A percentile compares a stretch with the other conserved stretches of the same genome.
Evolutionary conservation across 92 coral and sea anemone species (phyloP).

Genomic region (Chrysogorgia sp.): DNA sequence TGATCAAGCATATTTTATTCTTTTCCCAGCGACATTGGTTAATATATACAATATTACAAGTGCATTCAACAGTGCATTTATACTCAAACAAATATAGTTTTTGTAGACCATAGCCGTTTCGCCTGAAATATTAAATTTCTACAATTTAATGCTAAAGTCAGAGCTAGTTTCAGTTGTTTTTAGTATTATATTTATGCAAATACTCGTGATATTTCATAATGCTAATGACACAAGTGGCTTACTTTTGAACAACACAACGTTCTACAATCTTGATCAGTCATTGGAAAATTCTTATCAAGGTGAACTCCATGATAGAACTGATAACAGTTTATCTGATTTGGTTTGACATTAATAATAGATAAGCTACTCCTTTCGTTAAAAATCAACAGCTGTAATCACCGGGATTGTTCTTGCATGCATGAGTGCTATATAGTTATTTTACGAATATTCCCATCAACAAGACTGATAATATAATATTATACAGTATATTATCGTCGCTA

Average conservation of each 20-base stretch:
- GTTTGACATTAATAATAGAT: constrained; percentile 36
- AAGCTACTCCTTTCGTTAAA: constrained; percentile 4
- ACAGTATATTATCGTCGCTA: background rate
- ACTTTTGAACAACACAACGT: background rate
- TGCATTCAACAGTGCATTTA: background rate
- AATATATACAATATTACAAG: background rate
- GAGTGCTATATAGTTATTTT: constrained; percentile 2
- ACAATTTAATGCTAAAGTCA: background rate
- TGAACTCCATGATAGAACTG: constrained; percentile 14
- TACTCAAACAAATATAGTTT: background rate
- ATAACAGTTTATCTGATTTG: constrained; percentile 29
- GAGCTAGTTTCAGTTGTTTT: background rate
- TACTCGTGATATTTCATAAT: background rate
- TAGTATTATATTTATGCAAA: background rate
- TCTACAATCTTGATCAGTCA: background rate
- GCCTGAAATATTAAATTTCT: background rate
- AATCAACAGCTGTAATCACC: constrained; percentile 15
- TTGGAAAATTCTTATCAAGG: background rate
- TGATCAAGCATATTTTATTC: background rate
- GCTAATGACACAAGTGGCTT: constrained; percentile 4
- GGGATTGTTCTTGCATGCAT: background rate
- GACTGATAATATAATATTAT: background rate
- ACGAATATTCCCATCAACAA: background rate
- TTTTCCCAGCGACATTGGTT: background rate
- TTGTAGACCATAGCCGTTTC: background rate